Evolutionary conservation across 2,888 invertebrate genomes (phyloP), one percentile per base, ranked within the genome.

Genomic region (Phortica magna): DNA sequence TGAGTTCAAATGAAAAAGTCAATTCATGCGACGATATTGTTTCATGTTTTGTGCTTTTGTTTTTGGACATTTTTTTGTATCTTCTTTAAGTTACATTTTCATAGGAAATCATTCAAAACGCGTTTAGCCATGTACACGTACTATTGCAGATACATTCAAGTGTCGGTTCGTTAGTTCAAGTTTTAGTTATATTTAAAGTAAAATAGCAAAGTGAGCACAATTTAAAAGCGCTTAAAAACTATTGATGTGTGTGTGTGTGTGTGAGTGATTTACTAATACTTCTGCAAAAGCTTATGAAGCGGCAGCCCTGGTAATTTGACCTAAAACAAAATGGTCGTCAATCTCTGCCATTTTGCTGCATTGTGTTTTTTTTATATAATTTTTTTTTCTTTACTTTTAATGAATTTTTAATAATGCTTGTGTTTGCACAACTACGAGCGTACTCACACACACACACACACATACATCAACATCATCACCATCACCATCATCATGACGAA

Each of bases 1-100:
- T 89, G 89, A 83, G 89, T 90, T 89, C 90, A 89, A 89, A 84
- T 89, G 89, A 85, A 88, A 88, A 89, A 88, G 89, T 89, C 89
- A 89, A 87, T 82, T 83, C 89, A 83, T 85, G 78, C 82, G 79
- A 79, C 82, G 79, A 48, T 48, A 48, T 48, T 48, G 14, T 48
- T 48, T 48, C 48, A 14, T 6, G 14, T 48, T 12, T 48, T 48
- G 3, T 6, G 7, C 14, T 14, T 48, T 48, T 48, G 3, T 12
- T 9, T 48, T 48, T 48, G 7, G 10, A 48, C 48, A 48, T 2
- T 48, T 43, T 6, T 14, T 12, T 48, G 48, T 48, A 14, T 48
- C 48, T 5, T 14, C 2, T 14, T 12, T 48, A 2, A 48, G 48
- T 12, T 48, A 14, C 48, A 6, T 12, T 48, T 48, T 48, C 48